Conservation (phyloP, 2,888 invertebrate species). For the Cheilosia grossa region DNA sequence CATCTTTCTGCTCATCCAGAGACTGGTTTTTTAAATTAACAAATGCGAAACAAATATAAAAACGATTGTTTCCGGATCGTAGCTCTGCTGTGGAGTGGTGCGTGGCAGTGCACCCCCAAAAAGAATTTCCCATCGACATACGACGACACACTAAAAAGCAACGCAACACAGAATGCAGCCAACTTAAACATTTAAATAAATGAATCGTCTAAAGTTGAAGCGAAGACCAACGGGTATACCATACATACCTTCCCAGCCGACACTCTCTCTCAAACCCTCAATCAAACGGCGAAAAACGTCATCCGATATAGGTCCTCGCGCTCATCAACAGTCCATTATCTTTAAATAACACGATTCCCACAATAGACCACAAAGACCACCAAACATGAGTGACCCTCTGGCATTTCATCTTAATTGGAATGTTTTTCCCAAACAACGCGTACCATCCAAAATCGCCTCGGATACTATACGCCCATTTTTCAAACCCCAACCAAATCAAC, state of each 20-base stretch:
- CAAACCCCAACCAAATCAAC: constrained; percentile 60
- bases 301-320: constrained; percentile 22
- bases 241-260: background rate
- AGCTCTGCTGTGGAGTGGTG: too few relatives aligned
- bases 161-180: too few relatives aligned
- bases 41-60: too few relatives aligned
- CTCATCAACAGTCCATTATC: constrained; percentile 65
- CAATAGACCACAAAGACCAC: constrained; percentile 63
- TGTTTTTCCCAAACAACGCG: constrained; percentile 3
- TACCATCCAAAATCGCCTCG: constrained; percentile 21
- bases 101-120: too few relatives aligned
- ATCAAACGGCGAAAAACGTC: constrained; percentile 37
- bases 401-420: constrained; percentile 61
- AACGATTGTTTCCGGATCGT: too few relatives aligned
- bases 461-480: constrained; percentile 65
- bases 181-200: too few relatives aligned
- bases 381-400: constrained; percentile 59
- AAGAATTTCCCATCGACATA: too few relatives aligned
- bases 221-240: too few relatives aligned
- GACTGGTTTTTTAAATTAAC: too few relatives aligned
- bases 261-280: constrained; percentile 1
- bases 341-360: constrained; percentile 45
- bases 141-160: too few relatives aligned
- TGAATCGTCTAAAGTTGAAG: too few relatives aligned
- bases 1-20: too few relatives aligned